phyloP scores from a whole-genome alignment of 1,140 invertebrate species.

The Neuroterus valhalla region DNA sequence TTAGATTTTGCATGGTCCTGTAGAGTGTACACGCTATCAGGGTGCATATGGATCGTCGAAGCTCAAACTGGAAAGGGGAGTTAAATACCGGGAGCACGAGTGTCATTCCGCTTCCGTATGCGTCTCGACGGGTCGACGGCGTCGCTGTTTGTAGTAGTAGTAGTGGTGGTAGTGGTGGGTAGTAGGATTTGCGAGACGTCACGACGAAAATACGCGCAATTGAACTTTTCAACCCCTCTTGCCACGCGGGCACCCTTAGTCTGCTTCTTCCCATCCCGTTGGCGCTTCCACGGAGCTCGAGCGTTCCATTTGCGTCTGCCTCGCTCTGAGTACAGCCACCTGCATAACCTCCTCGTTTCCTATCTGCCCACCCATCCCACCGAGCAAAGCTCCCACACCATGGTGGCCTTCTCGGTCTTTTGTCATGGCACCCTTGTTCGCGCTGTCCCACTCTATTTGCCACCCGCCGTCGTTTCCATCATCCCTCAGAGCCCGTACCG shows the following conservation, averaged over 20 bases:
- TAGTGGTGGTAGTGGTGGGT: constrained; percentile 53
- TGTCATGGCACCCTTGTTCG: constrained; percentile 73
- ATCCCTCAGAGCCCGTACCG: constrained; percentile 62
- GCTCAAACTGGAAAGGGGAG: constrained; percentile 46
- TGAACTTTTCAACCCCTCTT: constrained; percentile 73
- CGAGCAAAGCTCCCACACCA: constrained; percentile 39
- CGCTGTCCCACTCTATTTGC: constrained; percentile 71
- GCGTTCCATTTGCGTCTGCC: constrained; percentile 30
- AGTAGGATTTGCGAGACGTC: constrained; percentile 71
- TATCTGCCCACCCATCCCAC: constrained; percentile 47
- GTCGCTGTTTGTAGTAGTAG: constrained; percentile 40
- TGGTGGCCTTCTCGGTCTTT: constrained; percentile 66
- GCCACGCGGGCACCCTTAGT: constrained; percentile 52
- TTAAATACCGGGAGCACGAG: constrained; percentile 61
- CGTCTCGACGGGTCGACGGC: constrained; percentile 37
- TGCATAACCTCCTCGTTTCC: constrained; percentile 40
- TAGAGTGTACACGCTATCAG: constrained; percentile 32
- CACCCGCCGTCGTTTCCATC: constrained; percentile 59
- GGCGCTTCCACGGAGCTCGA: constrained; percentile 40
- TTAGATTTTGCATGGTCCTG: constrained; percentile 1
- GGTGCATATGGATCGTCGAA: constrained; percentile 48
- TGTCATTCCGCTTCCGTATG: constrained; percentile 60
- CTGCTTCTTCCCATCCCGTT: constrained; percentile 35
- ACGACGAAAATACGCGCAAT: constrained; percentile 74
- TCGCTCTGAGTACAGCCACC: constrained; percentile 40